Conservation (phyloP, 1,140 invertebrate species). For the Laupala kohalensis region DNA sequence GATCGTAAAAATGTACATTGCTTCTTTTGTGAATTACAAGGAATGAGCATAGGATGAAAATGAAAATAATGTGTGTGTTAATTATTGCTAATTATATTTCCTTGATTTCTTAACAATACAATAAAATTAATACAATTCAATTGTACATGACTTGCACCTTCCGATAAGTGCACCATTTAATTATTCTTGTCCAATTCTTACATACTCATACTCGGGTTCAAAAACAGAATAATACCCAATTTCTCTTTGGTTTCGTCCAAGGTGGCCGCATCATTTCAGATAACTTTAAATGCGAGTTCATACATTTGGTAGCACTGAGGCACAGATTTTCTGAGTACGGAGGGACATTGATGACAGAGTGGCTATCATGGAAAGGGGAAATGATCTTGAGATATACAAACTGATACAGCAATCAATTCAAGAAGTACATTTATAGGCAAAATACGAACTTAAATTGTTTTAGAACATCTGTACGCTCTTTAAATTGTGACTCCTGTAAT, state of each 20-base stretch:
- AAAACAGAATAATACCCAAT: background rate
- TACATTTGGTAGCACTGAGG: background rate
- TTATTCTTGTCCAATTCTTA: background rate
- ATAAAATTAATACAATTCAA: background rate
- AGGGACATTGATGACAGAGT: background rate
- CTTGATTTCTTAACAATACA: background rate
- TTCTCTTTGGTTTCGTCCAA: background rate
- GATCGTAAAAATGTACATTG: too few species aligned
- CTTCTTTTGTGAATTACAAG: too few species aligned
- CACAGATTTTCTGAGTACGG: background rate
- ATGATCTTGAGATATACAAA: too few species aligned
- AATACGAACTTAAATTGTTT: background rate
- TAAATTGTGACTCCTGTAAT: too few species aligned
- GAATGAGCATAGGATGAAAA: too few species aligned
- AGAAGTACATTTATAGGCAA: background rate
- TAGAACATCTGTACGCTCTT: too few species aligned
- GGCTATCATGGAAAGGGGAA: background rate
- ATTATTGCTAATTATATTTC: background rate
- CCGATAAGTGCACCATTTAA: background rate
- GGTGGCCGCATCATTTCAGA: background rate
- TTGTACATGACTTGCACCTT: background rate
- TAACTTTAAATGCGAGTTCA: background rate
- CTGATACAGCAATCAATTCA: background rate
- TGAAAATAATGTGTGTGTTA: background rate
- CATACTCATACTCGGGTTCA: background rate